A percentile compares a stretch with the other conserved stretches of the same genome.
phyloP scores from a whole-genome alignment of 2,888 invertebrate genomes.

The Tenthredo amoena region DNA sequence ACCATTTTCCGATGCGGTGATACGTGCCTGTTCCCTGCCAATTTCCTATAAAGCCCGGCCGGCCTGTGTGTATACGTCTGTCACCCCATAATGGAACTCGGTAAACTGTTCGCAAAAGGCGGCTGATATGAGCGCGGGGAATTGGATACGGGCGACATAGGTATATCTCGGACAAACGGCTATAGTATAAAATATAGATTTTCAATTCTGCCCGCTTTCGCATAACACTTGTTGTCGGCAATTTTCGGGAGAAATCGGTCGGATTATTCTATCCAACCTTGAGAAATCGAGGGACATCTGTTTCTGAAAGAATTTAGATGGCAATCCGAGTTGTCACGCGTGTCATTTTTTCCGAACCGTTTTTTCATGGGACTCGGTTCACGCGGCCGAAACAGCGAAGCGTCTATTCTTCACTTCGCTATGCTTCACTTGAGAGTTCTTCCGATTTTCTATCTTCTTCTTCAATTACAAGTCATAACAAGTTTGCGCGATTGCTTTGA shows the following conservation, averaged over 20 bases:
- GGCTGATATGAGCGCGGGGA: neutral
- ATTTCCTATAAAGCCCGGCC: neutral
- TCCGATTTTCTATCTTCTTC: too few species aligned
- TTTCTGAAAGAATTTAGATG: neutral
- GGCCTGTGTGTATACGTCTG: neutral
- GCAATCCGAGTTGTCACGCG: neutral
- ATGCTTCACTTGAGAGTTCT: too few species aligned
- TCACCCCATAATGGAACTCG: neutral
- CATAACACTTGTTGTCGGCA: neutral
- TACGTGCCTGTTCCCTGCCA: neutral
- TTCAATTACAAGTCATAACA: too few species aligned
- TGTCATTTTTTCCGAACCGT: neutral
- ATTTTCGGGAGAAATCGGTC: slow-evolving; percentile 21
- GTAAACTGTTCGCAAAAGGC: neutral
- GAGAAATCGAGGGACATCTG: neutral
- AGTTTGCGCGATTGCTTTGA: too few species aligned
- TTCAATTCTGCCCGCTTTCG: slow-evolving; percentile 26
- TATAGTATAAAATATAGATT: slow-evolving; percentile 24
- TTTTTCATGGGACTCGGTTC: neutral
- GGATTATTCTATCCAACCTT: slow-evolving; percentile 3
- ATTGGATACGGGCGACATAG: neutral
- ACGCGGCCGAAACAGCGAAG: neutral
- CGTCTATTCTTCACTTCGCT: neutral
- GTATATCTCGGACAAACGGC: neutral
- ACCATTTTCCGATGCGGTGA: neutral